Conservation (phyloP, 2,113 vertebrate genomes). For the Xenus cinereus region DNA sequence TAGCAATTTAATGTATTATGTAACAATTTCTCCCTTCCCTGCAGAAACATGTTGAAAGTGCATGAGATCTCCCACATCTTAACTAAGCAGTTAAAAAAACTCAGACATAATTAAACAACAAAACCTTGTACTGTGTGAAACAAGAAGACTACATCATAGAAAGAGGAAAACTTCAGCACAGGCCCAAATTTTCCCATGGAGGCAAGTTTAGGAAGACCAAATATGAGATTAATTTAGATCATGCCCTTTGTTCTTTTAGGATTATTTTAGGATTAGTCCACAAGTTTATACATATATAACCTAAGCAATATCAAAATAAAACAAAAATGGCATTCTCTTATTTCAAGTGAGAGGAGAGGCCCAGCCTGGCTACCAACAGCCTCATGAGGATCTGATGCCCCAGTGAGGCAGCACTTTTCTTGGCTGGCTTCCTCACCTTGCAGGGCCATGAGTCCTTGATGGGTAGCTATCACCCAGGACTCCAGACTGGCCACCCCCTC, state of each 20-base stretch:
- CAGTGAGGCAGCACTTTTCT: too few species aligned
- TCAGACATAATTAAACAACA: background rate
- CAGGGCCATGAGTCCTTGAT: too few species aligned
- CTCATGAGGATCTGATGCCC: too few species aligned
- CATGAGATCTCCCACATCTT: background rate
- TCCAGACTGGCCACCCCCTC: too few species aligned
- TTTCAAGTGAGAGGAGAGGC: background rate
- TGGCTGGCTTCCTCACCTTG: too few species aligned
- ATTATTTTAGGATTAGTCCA: background rate
- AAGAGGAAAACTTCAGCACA: background rate
- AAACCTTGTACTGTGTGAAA: background rate
- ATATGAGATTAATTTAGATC: background rate
- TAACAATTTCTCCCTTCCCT: background rate
- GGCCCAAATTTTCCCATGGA: background rate
- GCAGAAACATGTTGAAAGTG: background rate
- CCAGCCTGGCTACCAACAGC: too few species aligned
- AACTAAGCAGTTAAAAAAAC: background rate
- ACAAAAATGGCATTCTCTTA: background rate
- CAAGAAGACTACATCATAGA: background rate
- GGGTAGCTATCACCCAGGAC: too few species aligned
- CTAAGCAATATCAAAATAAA: background rate
- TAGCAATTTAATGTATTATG: background rate
- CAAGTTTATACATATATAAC: background rate
- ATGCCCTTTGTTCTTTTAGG: background rate
- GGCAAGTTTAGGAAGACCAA: background rate